A percentile compares a stretch with the other conserved stretches of the same genome.
These are phyloP conservation scores for Cyprinodon diabolis DNA, from an alignment of 2,797 vertebrate species.

Conservation along the genomic window DNA sequence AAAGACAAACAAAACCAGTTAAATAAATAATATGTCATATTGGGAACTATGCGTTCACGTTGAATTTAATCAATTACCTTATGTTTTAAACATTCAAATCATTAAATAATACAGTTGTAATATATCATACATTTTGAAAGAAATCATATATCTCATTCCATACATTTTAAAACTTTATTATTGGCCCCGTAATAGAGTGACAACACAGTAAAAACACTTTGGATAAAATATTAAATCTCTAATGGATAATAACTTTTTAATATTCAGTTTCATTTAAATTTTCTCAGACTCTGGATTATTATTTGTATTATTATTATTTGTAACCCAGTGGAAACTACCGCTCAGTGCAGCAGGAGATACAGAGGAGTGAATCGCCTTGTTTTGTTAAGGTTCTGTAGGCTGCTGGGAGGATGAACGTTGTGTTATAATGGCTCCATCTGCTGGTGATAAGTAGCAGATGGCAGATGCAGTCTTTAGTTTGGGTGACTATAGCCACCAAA, in stretches of 20 bases:
- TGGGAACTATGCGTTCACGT: too few relatives aligned
- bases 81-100: background rate
- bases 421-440: conserved; percentile 29
- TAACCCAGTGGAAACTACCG: background rate
- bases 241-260: background rate
- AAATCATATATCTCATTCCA: background rate
- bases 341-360: conserved; percentile 9
- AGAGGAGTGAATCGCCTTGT: background rate
- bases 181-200: background rate
- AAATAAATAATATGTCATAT: background rate
- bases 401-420: background rate
- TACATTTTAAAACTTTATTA: background rate
- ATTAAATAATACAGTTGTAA: background rate
- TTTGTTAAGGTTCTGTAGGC: background rate
- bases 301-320: background rate
- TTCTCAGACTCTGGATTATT: background rate
- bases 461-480: too few relatives aligned
- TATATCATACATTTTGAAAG: background rate
- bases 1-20: background rate
- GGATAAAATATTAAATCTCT: background rate
- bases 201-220: background rate
- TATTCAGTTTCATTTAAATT: background rate
- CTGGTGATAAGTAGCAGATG: conserved; percentile 6
- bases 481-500: background rate
- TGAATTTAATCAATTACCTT: too few relatives aligned